Conservation (phyloP, 2,797 vertebrate genomes). For the Eptatretus atami region DNA sequence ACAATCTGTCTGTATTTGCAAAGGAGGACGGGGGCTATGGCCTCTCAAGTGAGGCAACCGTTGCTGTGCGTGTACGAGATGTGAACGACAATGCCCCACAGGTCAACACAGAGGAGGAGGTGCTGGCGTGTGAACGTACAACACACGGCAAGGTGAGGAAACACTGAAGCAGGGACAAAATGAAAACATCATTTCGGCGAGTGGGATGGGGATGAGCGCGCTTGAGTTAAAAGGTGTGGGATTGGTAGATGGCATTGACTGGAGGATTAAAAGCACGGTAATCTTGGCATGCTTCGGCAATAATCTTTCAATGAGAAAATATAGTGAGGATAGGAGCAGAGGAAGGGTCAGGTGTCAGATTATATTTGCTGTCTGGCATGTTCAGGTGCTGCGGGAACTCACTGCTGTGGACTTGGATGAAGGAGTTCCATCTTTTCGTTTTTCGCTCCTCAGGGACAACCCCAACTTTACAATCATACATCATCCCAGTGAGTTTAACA, state of each 20-base stretch:
- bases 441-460: constrained; percentile 58
- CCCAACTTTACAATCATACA: constrained; percentile 76
- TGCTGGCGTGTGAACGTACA: constrained; percentile 52
- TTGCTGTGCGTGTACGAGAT: constrained; percentile 48
- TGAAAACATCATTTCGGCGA: too few species aligned
- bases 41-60: constrained; percentile 43
- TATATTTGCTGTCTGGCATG: neutral
- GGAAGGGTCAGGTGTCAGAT: too few species aligned
- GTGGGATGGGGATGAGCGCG: too few species aligned
- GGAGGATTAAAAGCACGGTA: too few species aligned
- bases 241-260: too few species aligned
- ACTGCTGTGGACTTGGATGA: constrained; percentile 81
- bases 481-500: constrained; percentile 37
- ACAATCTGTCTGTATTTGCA: constrained; percentile 72
- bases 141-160: constrained; percentile 38
- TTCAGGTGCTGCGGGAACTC: constrained; percentile 54
- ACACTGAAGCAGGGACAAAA: too few species aligned
- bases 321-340: too few species aligned
- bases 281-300: too few species aligned
- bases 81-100: constrained; percentile 79
- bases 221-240: too few species aligned
- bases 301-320: too few species aligned
- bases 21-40: constrained; percentile 53
- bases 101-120: constrained; percentile 67
- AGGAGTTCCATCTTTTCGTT: constrained; percentile 50